A percentile compares a stretch with the other conserved stretches of the same genome.
Evolutionary conservation across 2,888 invertebrate species (phyloP).

Genomic region (Lysandra coridon): DNA sequence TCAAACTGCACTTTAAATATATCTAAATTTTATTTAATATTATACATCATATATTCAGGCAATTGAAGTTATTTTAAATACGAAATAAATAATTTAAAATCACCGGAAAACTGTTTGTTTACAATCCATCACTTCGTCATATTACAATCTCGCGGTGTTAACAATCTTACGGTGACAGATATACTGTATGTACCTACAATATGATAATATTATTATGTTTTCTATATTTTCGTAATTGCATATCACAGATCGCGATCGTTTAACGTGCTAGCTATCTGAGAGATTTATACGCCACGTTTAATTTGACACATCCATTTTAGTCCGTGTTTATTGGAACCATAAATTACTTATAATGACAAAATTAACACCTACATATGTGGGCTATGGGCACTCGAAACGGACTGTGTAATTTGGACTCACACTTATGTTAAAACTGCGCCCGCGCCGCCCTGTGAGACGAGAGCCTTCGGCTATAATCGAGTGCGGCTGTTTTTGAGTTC

Average conservation of each 20-base stretch:
- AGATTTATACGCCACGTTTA: slow-evolving; percentile 13
- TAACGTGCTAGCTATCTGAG: background rate
- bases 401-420: slow-evolving; percentile 54
- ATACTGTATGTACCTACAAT: no score
- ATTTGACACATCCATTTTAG: slow-evolving; percentile 14
- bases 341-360: slow-evolving; percentile 37
- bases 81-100: no score
- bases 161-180: no score
- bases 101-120: no score
- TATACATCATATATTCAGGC: no score
- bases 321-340: slow-evolving; percentile 19
- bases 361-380: slow-evolving; percentile 40
- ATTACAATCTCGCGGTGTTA: no score
- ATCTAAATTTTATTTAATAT: no score
- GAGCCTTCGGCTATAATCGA: slow-evolving; percentile 60
- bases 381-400: slow-evolving; percentile 42
- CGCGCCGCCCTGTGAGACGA: slow-evolving; percentile 54
- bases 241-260: background rate
- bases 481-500: slow-evolving; percentile 58
- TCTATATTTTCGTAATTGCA: background rate
- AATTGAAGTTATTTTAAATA: no score
- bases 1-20: no score
- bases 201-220: background rate
- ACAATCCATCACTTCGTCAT: no score
- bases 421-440: slow-evolving; percentile 55